Conservation (phyloP, 1,140 invertebrate species). For the Drosophila sucinea region DNA sequence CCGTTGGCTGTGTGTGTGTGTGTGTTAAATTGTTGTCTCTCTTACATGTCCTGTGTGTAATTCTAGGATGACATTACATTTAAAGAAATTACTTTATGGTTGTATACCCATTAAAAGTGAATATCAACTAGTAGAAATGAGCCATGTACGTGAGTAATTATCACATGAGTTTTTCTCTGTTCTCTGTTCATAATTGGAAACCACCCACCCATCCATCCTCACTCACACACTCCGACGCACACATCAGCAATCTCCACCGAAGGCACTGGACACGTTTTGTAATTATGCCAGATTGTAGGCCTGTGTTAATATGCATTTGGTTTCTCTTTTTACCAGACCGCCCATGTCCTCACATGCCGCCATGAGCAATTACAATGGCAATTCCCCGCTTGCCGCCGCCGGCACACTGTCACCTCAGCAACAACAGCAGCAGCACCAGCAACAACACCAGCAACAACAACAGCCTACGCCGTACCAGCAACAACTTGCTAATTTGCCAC, state of each 20-base stretch:
- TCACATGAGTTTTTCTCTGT: conserved; percentile 23
- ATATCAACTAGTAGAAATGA: conserved; percentile 75
- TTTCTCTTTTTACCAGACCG: conserved; percentile 46
- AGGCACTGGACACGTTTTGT: conserved; percentile 20
- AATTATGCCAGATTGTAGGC: conserved; percentile 22
- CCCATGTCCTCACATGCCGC: conserved; percentile 69
- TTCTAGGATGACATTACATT: conserved; percentile 75
- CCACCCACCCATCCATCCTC: conserved; percentile 35
- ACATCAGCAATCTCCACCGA: not conserved
- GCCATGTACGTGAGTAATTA: conserved; percentile 80
- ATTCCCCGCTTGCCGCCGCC: conserved; percentile 74
- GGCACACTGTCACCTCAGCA: conserved; percentile 56
- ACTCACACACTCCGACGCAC: conserved; percentile 19
- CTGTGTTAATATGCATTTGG: conserved; percentile 4
- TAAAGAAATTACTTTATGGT: conserved; percentile 81
- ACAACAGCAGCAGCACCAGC: conserved; percentile 59
- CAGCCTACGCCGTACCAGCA: conserved; percentile 46
- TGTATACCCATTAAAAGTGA: conserved; percentile 76
- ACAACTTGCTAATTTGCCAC: conserved; percentile 58
- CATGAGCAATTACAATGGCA: conserved; percentile 82
- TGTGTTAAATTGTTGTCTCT: conserved; percentile 51
- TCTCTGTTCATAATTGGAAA: conserved; percentile 28
- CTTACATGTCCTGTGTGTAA: conserved; percentile 70
- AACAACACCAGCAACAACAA: conserved; percentile 54
- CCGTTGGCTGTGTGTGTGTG: conserved; percentile 18